Conservation (phyloP, 2,113 vertebrate species). For the Anarrhichthys ocellatus region DNA sequence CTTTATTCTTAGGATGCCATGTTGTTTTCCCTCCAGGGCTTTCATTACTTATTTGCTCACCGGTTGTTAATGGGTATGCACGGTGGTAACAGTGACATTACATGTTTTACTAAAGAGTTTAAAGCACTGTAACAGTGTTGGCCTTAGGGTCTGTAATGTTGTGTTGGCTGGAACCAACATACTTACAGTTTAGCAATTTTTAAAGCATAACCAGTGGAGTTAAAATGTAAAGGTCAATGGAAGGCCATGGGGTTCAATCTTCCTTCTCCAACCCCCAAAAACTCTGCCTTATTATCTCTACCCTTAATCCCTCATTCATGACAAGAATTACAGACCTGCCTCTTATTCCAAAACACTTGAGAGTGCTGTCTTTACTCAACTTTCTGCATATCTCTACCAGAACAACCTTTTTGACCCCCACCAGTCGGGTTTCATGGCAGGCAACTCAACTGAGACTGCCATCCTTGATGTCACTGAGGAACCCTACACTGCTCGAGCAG, state of each 20-base stretch:
- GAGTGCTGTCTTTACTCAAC: background rate
- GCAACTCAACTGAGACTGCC: background rate
- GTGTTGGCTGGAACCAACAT: background rate
- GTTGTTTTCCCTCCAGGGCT: background rate
- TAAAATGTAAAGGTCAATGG: background rate
- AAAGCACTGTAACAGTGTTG: too few species aligned
- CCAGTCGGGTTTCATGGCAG: background rate
- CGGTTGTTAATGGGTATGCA: background rate
- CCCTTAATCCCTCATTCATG: background rate
- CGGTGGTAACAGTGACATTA: background rate
- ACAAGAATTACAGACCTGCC: background rate
- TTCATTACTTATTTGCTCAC: background rate
- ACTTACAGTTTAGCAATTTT: background rate
- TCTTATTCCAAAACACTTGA: background rate
- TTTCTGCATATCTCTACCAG: background rate
- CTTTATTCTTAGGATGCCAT: constrained; percentile 1
- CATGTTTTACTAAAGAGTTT: background rate
- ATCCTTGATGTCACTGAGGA: background rate
- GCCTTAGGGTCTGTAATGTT: background rate
- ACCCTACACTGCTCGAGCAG: background rate
- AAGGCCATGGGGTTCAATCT: background rate
- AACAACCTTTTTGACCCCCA: background rate
- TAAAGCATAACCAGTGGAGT: background rate
- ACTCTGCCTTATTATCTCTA: background rate
- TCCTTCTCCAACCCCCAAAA: background rate